Conservation (phyloP, 1,140 invertebrate genomes). For the Gryllus bimaculatus region DNA sequence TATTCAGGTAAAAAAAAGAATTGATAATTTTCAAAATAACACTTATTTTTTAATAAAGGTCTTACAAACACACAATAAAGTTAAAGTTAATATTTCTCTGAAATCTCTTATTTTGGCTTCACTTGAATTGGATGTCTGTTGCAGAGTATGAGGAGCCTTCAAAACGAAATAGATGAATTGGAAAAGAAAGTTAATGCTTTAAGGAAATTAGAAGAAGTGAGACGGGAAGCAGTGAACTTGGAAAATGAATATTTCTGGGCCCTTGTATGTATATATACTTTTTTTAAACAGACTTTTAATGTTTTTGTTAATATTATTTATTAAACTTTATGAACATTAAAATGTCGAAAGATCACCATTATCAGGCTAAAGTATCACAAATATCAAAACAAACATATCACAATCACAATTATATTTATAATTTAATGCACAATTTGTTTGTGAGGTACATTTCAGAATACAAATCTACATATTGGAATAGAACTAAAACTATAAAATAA, state of each 20-base stretch:
- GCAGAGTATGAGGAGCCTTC: neutral
- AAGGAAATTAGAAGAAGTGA: slow-evolving; percentile 40
- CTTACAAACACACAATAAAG: neutral
- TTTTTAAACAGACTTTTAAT: neutral
- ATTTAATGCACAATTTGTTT: too few species aligned
- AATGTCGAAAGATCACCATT: too few species aligned
- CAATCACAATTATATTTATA: too few species aligned
- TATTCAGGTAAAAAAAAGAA: neutral
- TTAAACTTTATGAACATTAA: too few species aligned
- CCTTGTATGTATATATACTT: slow-evolving; percentile 28
- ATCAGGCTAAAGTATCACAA: too few species aligned
- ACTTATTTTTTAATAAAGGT: neutral
- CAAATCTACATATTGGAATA: too few species aligned
- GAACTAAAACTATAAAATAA: too few species aligned
- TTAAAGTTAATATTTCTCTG: neutral
- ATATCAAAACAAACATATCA: too few species aligned
- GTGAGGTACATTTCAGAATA: too few species aligned
- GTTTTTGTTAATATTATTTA: neutral
- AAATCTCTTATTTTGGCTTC: too few species aligned
- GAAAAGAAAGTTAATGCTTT: slow-evolving; percentile 44
- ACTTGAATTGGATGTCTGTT: neutral
- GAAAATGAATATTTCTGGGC: slow-evolving; percentile 42
- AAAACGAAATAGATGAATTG: slow-evolving; percentile 41
- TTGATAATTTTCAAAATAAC: too few species aligned
- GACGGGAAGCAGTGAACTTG: slow-evolving; percentile 34